Evolutionary conservation across 53 echinoderm and acorn worm species (phyloP).

Genomic region (Echinometra lucunter): DNA sequence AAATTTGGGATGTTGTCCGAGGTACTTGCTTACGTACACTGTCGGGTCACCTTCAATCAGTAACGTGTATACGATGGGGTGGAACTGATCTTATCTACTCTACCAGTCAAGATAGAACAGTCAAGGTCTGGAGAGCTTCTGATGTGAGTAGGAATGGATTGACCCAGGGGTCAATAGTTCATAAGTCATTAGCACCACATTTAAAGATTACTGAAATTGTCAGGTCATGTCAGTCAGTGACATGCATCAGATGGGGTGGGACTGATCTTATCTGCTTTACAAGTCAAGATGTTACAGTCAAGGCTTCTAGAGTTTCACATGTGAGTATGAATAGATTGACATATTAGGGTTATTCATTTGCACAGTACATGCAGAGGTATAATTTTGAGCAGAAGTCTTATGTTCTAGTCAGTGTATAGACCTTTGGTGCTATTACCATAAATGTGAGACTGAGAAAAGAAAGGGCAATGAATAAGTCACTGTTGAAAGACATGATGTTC

Average conservation of each 20-base stretch:
- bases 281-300: conserved; percentile 93
- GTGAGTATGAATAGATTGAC: conserved; percentile 75
- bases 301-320: conserved; percentile 96
- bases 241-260: conserved; percentile 95
- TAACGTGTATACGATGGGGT: conserved; percentile 96
- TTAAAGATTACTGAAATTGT: conserved; percentile 73
- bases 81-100: conserved; percentile 88
- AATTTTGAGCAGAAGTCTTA: no score
- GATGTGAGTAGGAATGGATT: conserved; percentile 83
- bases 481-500: no score
- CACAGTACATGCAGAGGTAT: no score
- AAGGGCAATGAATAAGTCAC: no score
- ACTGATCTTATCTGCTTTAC: conserved; percentile 85
- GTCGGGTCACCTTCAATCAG: conserved; percentile 93
- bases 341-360: no score
- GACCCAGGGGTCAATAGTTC: no score
- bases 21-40: conserved; percentile 82
- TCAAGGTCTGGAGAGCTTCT: conserved; percentile 97
- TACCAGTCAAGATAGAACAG: conserved; percentile 92
- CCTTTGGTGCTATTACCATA: no score
- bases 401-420: no score
- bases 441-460: no score
- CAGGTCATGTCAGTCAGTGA: conserved; percentile 91
- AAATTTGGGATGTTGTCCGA: conserved; percentile 88
- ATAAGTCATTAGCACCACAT: no score